Evolutionary conservation across 2,888 invertebrate genomes (phyloP), one percentile per base, ranked within the genome.

Genomic region (Synergus umbraculus): DNA sequence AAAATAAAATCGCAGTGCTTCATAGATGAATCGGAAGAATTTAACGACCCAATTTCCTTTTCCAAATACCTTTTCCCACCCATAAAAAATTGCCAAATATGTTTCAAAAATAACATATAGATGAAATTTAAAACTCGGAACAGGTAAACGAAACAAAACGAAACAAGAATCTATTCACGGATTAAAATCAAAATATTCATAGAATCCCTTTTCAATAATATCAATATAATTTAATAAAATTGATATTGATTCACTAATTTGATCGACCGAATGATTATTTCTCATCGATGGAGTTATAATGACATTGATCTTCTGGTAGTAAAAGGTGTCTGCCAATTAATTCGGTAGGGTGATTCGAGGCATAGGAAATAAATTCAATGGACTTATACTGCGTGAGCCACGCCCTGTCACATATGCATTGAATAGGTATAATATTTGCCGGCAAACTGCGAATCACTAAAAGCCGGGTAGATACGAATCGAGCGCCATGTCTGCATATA

Each of bases 401-500:
- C 69, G 49, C 69, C 69, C 69, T 73, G 69, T 73, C 69, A 49
- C 69, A 73, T 37, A 49, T 49, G 69, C 49, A 49, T 54, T 49
- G 29, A 49, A 54, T 46, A 73, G 69, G 49, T 73, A 73, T 29
- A 29, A 29, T 44, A 46, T 46, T 73, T 73, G 69, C 69, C 69
- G 69, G 49, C 69, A 73, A 49, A 73, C 37, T 73, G 46, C 49
- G 49, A 66, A 44, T 44, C 66, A 44, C 66, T 66, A 66, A 66
- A 44, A 66, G 66, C 43, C 66, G 44, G 66, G 66, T 44, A 66
- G 66, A 73, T 73, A 73, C 49, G 69, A 49, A 73, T 73, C 69
- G 69, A 73, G 69, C 69, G 69, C 49, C 69, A 73, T 73, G 37
- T 49, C 69, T 73, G 49, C 69, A 73, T 73, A 73, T 73, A 73